Conservation (phyloP, 2,888 invertebrate species). For the Cotesia congregata region DNA sequence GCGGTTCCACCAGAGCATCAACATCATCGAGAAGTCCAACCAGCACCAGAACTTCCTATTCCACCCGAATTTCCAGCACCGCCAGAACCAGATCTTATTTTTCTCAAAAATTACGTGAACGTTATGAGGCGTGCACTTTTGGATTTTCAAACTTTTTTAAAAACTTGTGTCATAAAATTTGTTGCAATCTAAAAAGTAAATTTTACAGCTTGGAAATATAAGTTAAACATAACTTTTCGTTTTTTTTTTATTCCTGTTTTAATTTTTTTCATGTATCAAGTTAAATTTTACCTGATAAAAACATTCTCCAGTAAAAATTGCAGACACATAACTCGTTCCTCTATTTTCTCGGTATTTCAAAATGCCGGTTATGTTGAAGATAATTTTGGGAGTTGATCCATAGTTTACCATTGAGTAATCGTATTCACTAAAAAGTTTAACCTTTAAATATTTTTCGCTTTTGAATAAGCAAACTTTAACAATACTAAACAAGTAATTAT, state of each 20-base stretch:
- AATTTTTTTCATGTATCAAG: background rate
- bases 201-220: too few species aligned
- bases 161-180: too few species aligned
- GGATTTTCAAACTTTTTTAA: too few species aligned
- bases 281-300: background rate
- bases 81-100: too few species aligned
- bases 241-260: background rate
- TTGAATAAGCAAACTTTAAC: background rate
- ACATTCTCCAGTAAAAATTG: background rate
- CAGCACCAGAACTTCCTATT: too few species aligned
- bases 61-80: too few species aligned
- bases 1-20: too few species aligned
- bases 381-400: background rate
- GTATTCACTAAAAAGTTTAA: background rate
- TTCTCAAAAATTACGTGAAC: too few species aligned
- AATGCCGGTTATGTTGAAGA: background rate
- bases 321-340: background rate
- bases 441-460: background rate
- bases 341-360: background rate
- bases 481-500: constrained; percentile 35
- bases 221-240: too few species aligned
- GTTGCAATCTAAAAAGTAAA: too few species aligned
- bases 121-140: too few species aligned
- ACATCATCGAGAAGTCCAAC: too few species aligned
- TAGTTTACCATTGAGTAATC: background rate